Evolutionary conservation across 2,888 invertebrate species (phyloP).

Genomic region (Prenolepis imparis): DNA sequence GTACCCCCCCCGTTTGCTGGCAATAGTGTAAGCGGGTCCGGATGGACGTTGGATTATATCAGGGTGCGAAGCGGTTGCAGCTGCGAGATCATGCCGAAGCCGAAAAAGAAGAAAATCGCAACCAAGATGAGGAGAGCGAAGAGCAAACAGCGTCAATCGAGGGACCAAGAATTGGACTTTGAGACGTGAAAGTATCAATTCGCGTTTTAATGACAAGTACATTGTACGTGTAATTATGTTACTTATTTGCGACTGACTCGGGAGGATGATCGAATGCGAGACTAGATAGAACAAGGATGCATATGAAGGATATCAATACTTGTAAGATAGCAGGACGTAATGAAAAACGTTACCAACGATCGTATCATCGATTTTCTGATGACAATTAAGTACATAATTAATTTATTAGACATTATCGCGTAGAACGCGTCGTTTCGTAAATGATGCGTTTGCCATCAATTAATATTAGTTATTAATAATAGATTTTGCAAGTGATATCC

Average conservation of each 20-base stretch:
- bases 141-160: conserved; percentile 75
- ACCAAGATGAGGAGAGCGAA: conserved; percentile 79
- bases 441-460: conserved; percentile 1
- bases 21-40: conserved; percentile 82
- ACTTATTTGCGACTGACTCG: conserved; percentile 17
- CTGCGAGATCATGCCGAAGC: conserved; percentile 91
- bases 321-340: conserved; percentile 27
- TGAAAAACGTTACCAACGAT: conserved; percentile 68
- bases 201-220: conserved; percentile 22
- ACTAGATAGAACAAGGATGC: neutral
- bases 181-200: conserved; percentile 65
- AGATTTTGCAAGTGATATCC: conserved; percentile 5
- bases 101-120: conserved; percentile 86
- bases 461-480: too few species aligned
- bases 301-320: conserved; percentile 31
- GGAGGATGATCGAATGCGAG: conserved; percentile 7
- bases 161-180: conserved; percentile 70
- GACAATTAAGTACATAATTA: conserved; percentile 30
- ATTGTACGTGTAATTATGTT: conserved; percentile 43
- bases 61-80: conserved; percentile 94
- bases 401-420: conserved; percentile 44
- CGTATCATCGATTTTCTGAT: conserved; percentile 50
- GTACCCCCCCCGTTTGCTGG: conserved; percentile 87
- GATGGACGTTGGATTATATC: conserved; percentile 94
- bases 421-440: conserved; percentile 27